Percentiles rank a stretch among this genome's conserved stretches.
Evolutionary conservation across 2,113 vertebrate species (phyloP).

Genomic region (Oophaga pumilio): DNA sequence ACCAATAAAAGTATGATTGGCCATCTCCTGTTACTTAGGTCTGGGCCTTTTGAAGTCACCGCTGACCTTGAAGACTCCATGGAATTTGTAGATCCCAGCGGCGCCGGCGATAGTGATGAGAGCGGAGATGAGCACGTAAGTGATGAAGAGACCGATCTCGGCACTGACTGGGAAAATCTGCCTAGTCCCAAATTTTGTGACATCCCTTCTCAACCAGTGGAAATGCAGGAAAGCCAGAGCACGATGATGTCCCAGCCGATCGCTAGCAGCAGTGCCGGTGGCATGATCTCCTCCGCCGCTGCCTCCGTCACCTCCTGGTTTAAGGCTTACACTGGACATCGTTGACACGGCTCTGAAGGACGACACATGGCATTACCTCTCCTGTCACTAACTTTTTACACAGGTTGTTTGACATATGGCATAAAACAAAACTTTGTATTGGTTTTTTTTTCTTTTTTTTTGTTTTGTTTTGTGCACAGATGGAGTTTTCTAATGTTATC

Average conservation of each 20-base stretch:
- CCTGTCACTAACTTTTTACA: slow-evolving; percentile 53
- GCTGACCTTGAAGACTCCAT: slow-evolving; percentile 95
- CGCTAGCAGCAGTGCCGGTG: slow-evolving; percentile 78
- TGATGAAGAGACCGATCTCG: slow-evolving; percentile 94
- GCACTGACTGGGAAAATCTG: slow-evolving; percentile 97
- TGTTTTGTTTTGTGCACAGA: slow-evolving; percentile 43
- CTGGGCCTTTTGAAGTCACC: slow-evolving; percentile 90
- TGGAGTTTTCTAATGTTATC: not conserved
- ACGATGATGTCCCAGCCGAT: slow-evolving; percentile 84
- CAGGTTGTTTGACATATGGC: slow-evolving; percentile 57
- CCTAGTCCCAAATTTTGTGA: slow-evolving; percentile 96
- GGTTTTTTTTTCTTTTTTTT: not conserved
- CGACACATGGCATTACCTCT: slow-evolving; percentile 30
- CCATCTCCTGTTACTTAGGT: slow-evolving; percentile 69
- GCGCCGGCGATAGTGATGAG: slow-evolving; percentile 81
- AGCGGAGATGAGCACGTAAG: slow-evolving; percentile 89
- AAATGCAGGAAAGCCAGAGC: slow-evolving; percentile 89
- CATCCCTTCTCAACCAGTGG: slow-evolving; percentile 94
- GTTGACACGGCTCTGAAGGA: slow-evolving; percentile 64
- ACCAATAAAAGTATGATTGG: not conserved
- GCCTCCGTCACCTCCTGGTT: slow-evolving; percentile 95
- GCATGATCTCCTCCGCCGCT: slow-evolving; percentile 94
- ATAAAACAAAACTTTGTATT: slow-evolving; percentile 60
- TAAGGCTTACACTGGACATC: slow-evolving; percentile 92
- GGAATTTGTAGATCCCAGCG: slow-evolving; percentile 93